These are phyloP conservation scores for Idaea dimidiata DNA, from an alignment of 2,888 invertebrate species.

Conservation along the genomic window DNA sequence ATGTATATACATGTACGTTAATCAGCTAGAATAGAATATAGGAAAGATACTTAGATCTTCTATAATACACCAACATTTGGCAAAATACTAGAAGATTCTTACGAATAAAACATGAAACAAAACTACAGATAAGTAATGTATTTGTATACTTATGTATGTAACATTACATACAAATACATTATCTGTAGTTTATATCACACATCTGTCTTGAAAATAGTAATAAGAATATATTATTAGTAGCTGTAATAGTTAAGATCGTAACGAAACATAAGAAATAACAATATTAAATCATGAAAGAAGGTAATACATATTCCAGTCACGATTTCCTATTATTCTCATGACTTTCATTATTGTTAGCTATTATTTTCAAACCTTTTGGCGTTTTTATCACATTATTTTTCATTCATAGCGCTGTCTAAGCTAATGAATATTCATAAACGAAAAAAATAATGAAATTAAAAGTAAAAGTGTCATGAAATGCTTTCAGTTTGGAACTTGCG, in stretches of 20 bases:
- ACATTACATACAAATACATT: no score
- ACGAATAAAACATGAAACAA: no score
- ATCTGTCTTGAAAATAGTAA: not conserved
- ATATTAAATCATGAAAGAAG: not conserved
- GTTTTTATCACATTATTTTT: not conserved
- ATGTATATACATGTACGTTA: no score
- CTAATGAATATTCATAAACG: not conserved
- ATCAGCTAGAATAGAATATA: no score
- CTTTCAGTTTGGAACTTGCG: not conserved
- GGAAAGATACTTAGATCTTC: no score
- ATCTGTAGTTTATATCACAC: no score
- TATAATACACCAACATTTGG: no score
- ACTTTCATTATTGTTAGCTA: not conserved
- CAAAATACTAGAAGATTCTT: no score
- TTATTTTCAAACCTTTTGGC: not conserved
- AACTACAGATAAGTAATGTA: no score
- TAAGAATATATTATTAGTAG: not conserved
- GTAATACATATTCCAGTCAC: not conserved
- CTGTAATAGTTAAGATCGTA: not conserved
- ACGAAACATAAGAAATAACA: not conserved
- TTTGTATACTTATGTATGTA: no score
- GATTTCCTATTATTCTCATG: not conserved
- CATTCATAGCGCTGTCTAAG: not conserved
- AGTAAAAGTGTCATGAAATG: not conserved
- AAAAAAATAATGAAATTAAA: not conserved